Base-by-base conservation (phyloP, 2,888 invertebrate genomes). In the Empis stercorea region DNA sequence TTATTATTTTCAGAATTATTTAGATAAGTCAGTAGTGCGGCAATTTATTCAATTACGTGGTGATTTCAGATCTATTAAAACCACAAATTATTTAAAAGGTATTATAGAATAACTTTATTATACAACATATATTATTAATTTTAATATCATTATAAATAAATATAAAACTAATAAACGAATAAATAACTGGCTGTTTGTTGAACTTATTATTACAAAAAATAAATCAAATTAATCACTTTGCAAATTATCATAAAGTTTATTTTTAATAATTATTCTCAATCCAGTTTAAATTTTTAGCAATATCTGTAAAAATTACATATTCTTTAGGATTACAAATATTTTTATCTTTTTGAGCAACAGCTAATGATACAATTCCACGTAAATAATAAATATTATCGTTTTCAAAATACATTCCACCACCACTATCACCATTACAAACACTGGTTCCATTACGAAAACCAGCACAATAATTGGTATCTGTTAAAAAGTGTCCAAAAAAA, bases 21-120 rank as follows among this genome's bases (percentile, higher is more conserved):
- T 96, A 64, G 97, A 97, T 64, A 84, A 86, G 56, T 81, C 87
- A 0, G 85, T 95, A 52, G 75, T 97, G 30, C 77, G 86, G 56
- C 92, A 84, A 70, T 97, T 97, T 69, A 88, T 99, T 56, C 94
- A 95, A 67, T 76, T 96, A 27, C 77, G 99, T 49, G 84, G 87
- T 5, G 97, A 99, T 71, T 95, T 87, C 72, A 93, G 93, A 68
- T 83, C 82, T 43, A 87, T 91, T 60, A 89, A 88, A 64, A 73
- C 60, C 52, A 79, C 81, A 17, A 79, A 72, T 54, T 76, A 75
- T 58, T 69, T 78, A 37, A 78, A 77, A 59, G 76, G 76, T 46
- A 69, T 77, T 39, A 71, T 76, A 48, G 66, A 68, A 51, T 66
- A 59, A 54, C 45, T 27, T 17, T 17, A 34, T 34, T 34, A 34